Conservation (phyloP, 2,888 invertebrate species). For the Troides aeacus region DNA sequence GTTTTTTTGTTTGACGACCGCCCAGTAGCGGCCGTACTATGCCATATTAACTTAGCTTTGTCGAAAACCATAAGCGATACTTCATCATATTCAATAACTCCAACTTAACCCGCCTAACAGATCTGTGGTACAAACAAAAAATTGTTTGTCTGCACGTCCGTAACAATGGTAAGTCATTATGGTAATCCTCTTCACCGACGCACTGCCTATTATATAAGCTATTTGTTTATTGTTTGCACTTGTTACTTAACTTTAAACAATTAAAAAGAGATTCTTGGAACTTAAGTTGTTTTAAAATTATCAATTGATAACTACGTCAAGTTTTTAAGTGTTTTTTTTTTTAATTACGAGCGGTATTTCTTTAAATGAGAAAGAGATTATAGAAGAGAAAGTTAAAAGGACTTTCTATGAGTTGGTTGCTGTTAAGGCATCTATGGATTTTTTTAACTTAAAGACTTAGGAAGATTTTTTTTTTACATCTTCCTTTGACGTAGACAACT, state of each 20-base stretch:
- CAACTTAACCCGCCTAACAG: slow-evolving; percentile 6
- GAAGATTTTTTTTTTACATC: no score
- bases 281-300: slow-evolving; percentile 12
- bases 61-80: slow-evolving; percentile 11
- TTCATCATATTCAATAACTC: slow-evolving; percentile 17
- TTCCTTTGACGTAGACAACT: no score
- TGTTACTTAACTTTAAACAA: slow-evolving; percentile 16
- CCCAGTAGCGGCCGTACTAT: slow-evolving; percentile 25
- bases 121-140: slow-evolving; percentile 16
- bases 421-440: no score
- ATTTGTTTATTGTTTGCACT: slow-evolving; percentile 23
- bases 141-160: slow-evolving; percentile 23
- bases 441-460: no score
- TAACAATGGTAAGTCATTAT: slow-evolving; percentile 66
- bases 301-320: slow-evolving; percentile 12
- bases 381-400: no score
- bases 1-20: slow-evolving; percentile 19
- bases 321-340: slow-evolving; percentile 14
- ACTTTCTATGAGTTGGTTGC: no score
- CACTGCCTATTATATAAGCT: slow-evolving; percentile 10
- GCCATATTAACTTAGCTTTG: slow-evolving; percentile 25
- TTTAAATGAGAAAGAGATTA: no score
- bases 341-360: no score
- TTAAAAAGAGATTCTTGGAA: slow-evolving; percentile 23
- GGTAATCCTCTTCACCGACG: slow-evolving; percentile 54